Evolutionary conservation across 2,888 invertebrate genomes (phyloP).

Genomic region (Erebia epiphron): DNA sequence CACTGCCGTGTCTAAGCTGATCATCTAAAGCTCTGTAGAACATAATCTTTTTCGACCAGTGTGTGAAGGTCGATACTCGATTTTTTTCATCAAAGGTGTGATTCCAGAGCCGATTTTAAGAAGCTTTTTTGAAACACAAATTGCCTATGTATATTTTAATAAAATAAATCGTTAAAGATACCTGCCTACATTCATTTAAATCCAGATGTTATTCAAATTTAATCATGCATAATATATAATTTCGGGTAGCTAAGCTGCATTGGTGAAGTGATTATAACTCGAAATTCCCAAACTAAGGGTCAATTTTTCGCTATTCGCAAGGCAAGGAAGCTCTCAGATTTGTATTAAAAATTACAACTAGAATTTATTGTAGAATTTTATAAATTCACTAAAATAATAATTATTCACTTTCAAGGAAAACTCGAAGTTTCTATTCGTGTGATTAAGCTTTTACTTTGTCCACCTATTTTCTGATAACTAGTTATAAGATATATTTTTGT

Average conservation of each 20-base stretch:
- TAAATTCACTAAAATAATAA: no score
- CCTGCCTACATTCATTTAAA: conserved; percentile 9
- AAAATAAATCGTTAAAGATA: conserved; percentile 16
- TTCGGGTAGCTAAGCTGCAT: not conserved
- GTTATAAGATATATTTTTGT: no score
- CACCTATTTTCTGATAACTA: no score
- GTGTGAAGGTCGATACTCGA: conserved; percentile 65
- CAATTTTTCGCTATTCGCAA: not conserved
- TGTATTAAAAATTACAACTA: not conserved
- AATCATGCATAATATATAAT: not conserved
- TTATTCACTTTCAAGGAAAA: no score
- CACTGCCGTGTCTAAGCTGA: conserved; percentile 31
- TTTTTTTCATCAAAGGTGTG: conserved; percentile 80
- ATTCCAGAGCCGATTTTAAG: conserved; percentile 70
- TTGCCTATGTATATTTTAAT: conserved; percentile 44
- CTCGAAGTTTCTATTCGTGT: no score
- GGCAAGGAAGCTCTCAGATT: not conserved
- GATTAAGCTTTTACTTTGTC: no score
- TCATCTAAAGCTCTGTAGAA: conserved; percentile 7
- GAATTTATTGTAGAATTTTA: no score
- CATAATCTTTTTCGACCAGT: conserved; percentile 29
- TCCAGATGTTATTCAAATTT: conserved; percentile 23
- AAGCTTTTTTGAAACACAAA: conserved; percentile 59
- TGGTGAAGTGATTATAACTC: not conserved
- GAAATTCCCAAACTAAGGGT: not conserved